Conservation (phyloP, 2,113 vertebrate genomes). For the Eleginops maclovinus region DNA sequence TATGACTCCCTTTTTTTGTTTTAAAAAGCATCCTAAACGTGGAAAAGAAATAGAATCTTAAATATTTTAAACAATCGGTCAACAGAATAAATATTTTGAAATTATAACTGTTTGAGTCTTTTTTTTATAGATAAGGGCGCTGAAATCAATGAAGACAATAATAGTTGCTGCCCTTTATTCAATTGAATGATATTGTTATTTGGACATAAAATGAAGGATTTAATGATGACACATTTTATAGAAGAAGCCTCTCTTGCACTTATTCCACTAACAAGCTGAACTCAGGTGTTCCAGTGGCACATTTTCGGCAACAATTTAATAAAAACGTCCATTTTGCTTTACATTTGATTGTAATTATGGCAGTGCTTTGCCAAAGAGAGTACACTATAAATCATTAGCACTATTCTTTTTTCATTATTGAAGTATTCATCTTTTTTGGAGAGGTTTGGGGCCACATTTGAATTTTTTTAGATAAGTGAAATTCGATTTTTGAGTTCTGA, state of each 20-base stretch:
- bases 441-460: no score
- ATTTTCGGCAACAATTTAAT: no score
- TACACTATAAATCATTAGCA: neutral
- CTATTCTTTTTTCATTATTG: neutral
- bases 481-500: no score
- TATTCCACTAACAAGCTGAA: no score
- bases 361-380: neutral
- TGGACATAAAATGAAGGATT: no score
- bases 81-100: neutral
- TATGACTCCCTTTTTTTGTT: neutral
- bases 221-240: no score
- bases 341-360: neutral
- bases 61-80: neutral
- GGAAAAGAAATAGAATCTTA: neutral
- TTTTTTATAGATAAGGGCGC: no score
- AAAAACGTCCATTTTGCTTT: neutral
- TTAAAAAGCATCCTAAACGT: neutral
- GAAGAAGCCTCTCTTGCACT: neutral
- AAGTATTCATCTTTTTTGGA: neutral
- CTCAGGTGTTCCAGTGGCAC: neutral
- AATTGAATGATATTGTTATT: neutral
- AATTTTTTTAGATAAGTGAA: no score
- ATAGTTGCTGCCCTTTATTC: neutral
- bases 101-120: no score
- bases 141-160: neutral